Evolutionary conservation across 2,797 vertebrate genomes (phyloP), one percentile per base, ranked within the genome.

Genomic region (Chromobotia macracanthus): DNA sequence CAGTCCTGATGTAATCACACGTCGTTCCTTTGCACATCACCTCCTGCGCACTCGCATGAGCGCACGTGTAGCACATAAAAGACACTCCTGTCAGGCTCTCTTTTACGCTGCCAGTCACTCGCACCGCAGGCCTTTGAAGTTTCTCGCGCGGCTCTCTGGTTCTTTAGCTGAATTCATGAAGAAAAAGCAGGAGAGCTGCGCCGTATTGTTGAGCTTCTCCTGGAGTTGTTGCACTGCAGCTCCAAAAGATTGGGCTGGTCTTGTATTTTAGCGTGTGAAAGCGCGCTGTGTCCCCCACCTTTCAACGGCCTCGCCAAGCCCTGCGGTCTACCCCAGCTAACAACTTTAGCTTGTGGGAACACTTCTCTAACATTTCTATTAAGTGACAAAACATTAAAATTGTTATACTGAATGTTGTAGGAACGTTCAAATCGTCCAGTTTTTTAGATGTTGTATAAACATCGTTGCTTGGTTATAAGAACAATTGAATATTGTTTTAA

Each of bases 111-210:
- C 41, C 46, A 31, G 63, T 75, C 82, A 56, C 15, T 51, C 41
- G 16, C n/a, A 12, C 10, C 80, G 2, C 1, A 25, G 79, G 13
- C 56, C 78, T 82, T 80, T 80, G 80, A 83, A 82, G 80, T 80
- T 63, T 44, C 55, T 68, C 31, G 5, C n/a, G 8, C 44, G 48
- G 38, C 38, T 38, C 8, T 38, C 38, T 38, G 38, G 5, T 38
- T 38, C 38, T 38, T 38, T 38, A 9, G 38, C 38, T 28, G 53
- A 56, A 56, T 56, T 56, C 19, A 55, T 25, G 21, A 58, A 58
- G 19, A 5, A 56, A 19, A 56, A 56, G 53, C 55, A 55, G n/a
- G 38, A 75, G 61, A 23, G 60, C 31, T 7, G 2, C 1, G 44
- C 51, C 25, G 44, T 1, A 78, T 61, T 78, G 65, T 60, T 35